Conservation (phyloP, 1,140 invertebrate genomes). For the Hycleus phaleratus region DNA sequence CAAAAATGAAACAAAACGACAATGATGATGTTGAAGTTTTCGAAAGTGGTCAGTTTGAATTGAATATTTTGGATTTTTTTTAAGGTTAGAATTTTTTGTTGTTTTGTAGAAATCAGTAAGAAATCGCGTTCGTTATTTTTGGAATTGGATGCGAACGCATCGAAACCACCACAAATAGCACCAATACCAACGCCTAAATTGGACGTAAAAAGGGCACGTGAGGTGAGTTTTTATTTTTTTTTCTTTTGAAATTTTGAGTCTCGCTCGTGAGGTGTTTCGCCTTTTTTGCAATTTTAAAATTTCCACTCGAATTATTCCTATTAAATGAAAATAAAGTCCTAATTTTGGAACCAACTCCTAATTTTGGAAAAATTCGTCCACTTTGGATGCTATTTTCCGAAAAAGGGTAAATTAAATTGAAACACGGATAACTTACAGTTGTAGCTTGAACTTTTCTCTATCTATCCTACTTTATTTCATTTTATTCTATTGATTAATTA, state of each 20-base stretch:
- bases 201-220: conserved; percentile 34
- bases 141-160: conserved; percentile 67
- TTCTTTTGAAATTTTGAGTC: not conserved
- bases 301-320: no score
- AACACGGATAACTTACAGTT: no score
- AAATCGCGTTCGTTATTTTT: conserved; percentile 78
- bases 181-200: conserved; percentile 42
- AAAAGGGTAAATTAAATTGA: no score
- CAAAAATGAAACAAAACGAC: conserved; percentile 38
- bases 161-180: conserved; percentile 40
- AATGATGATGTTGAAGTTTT: conserved; percentile 74
- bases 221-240: conserved; percentile 21
- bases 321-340: no score
- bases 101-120: conserved; percentile 66
- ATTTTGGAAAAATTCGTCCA: no score
- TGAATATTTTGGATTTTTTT: not conserved
- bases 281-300: no score
- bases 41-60: conserved; percentile 58
- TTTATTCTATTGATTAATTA: no score
- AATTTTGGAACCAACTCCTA: no score
- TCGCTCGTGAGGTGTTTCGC: no score
- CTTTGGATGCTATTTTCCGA: no score
- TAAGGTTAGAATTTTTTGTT: conserved; percentile 5
- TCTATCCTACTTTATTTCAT: no score
- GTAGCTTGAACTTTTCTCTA: no score